Evolutionary conservation across 2,113 vertebrate genomes (phyloP).

Genomic region (Mustelus asterias): DNA sequence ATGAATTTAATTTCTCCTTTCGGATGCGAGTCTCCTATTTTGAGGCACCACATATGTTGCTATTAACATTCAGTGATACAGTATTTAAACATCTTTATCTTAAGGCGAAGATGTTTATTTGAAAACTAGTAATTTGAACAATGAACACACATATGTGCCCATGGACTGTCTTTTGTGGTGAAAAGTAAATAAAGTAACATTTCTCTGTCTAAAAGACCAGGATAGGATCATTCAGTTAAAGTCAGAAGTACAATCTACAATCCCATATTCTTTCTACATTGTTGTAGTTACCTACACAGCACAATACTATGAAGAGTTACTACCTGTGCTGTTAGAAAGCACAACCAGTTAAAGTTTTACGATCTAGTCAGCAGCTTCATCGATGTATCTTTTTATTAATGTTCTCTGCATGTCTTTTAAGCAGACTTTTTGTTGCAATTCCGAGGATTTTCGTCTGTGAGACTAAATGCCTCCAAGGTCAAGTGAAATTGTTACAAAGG

Average conservation of each 20-base stretch:
- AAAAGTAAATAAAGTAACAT: not conserved
- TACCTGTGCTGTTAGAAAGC: not conserved
- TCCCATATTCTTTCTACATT: not conserved
- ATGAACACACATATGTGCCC: not conserved
- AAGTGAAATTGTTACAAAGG: not conserved
- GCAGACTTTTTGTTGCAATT: not conserved
- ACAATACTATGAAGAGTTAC: not conserved
- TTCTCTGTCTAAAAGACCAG: not conserved
- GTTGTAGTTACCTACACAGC: not conserved
- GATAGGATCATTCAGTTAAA: not conserved
- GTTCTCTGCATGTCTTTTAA: not conserved
- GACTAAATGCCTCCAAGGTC: not conserved
- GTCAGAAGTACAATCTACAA: not conserved
- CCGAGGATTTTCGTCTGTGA: conserved; percentile 2
- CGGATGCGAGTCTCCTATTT: too few species aligned
- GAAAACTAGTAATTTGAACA: not conserved
- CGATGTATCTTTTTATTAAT: not conserved
- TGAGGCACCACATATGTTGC: too few species aligned
- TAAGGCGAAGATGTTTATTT: too few species aligned
- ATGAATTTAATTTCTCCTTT: too few species aligned
- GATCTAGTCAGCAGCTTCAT: not conserved
- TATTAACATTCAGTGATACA: too few species aligned
- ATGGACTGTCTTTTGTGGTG: not conserved
- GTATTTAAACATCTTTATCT: too few species aligned
- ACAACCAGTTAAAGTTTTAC: not conserved